Base-by-base conservation (phyloP, 2,113 vertebrate species). In the Rana temporaria region DNA sequence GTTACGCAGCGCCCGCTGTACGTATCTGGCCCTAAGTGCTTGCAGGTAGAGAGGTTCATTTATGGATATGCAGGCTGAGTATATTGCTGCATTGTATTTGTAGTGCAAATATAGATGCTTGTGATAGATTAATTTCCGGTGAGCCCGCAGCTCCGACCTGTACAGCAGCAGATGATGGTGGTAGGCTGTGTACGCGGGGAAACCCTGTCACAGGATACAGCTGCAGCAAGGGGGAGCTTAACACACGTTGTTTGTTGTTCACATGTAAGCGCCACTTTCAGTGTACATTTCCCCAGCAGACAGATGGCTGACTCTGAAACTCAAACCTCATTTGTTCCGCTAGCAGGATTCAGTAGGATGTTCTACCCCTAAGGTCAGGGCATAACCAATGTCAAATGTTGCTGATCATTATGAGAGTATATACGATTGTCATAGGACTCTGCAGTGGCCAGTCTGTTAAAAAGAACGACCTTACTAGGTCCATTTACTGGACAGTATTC, bases 341-440 rank as follows among this genome's bases (percentile, higher is more conserved):
- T 52, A 67, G 59, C 17, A 20, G 81, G 63, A 83, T 76, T 75
- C 64, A 57, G 63, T 68, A 72, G 56, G 71, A 75, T 62, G 48
- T 67, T 22, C 62, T 56, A 38, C 53, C 72, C 72, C 64, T 75
- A 6, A 65, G 81, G 71, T 65, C 63, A 55, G 60, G 70, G 52
- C 42, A 57, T 80, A 80, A 80, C 59, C 53, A 34, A 60, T 82
- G 79, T 82, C 70, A 82, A 74, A 60, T 56, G 79, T 63, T 82
- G 64, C 64, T 38, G 64, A 38, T 79, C 76, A 57, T 56, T 81
- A 64, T 19, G 34, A 62, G 18, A 22, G 34, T 72, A 59, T 64
- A 26, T 4, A 42, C 42, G 30, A 60, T 66, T 52, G 34, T 66
- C 52, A 74, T 38, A 32, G 70, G 64, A 42, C n/a, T 57, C 48